Percentiles rank a stretch among this genome's conserved stretches.
Evolutionary conservation across 2,888 invertebrate species (phyloP).

Genomic region (Ischnura elegans): DNA sequence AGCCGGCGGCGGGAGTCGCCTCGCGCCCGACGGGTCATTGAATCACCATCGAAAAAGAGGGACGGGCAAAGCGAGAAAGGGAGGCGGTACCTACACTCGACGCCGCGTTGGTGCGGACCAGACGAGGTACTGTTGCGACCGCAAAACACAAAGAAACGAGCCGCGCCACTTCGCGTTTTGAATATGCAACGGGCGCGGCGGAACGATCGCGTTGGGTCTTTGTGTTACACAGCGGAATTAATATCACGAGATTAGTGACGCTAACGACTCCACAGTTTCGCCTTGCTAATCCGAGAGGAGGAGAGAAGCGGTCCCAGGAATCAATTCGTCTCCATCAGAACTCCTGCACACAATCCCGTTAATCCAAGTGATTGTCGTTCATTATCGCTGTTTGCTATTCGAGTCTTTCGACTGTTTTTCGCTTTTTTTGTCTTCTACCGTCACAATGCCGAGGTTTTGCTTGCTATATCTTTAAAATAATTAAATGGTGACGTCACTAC

Average conservation of each 20-base stretch:
- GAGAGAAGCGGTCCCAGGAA: background rate
- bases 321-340: background rate
- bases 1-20: background rate
- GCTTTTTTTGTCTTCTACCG: no score
- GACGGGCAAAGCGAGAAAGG: background rate
- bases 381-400: no score
- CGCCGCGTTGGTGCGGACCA: background rate
- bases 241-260: conserved; percentile 27
- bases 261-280: conserved; percentile 2
- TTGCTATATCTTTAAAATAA: no score
- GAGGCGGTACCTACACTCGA: background rate
- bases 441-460: no score
- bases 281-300: background rate
- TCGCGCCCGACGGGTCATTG: background rate
- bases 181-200: conserved; percentile 2
- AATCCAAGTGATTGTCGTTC: background rate
- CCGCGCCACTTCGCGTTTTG: background rate
- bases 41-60: background rate
- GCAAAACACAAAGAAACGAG: background rate
- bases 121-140: background rate
- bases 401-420: no score
- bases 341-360: background rate
- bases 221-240: background rate
- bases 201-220: background rate
- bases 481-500: no score